A percentile compares a stretch with the other conserved stretches of the same genome.
Conservation (phyloP, 2,113 vertebrate genomes). For the Ancistrus triradiatus region DNA sequence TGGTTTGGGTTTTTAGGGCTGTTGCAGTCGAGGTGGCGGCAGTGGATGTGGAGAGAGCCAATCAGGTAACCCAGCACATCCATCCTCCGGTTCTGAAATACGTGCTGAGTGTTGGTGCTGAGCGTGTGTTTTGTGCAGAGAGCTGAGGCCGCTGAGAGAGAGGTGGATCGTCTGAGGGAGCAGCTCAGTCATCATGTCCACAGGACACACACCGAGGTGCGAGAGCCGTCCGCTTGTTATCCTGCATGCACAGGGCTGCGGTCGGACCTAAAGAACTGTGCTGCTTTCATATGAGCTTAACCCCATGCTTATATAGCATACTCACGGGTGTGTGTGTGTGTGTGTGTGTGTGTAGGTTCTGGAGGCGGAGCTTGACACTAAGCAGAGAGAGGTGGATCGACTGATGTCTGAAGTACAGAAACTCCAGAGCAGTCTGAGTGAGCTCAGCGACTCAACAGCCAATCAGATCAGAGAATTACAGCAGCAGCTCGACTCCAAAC, state of each 20-base stretch:
- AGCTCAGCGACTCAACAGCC: conserved; percentile 79
- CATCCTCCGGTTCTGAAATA: too few relatives aligned
- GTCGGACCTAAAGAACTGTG: too few relatives aligned
- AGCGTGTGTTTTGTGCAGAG: conserved; percentile 68
- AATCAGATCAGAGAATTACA: conserved; percentile 83
- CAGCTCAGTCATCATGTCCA: conserved; percentile 78
- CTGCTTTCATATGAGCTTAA: too few relatives aligned
- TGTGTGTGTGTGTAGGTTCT: conserved; percentile 62
- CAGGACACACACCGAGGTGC: conserved; percentile 81
- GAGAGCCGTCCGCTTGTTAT: conserved; percentile 27
- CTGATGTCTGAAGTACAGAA: conserved; percentile 82
- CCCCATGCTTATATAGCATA: too few relatives aligned
- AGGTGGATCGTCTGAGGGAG: conserved; percentile 79
- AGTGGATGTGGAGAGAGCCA: conserved; percentile 84
- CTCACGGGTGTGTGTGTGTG: conserved; percentile 16
- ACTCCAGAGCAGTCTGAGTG: conserved; percentile 81
- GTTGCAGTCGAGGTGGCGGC: conserved; percentile 83
- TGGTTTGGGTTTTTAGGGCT: conserved; percentile 61
- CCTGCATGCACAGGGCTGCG: not conserved
- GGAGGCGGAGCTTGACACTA: conserved; percentile 79
- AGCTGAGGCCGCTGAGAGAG: conserved; percentile 83
- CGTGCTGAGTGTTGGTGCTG: not conserved
- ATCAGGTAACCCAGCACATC: conserved; percentile 72
- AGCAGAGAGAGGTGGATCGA: conserved; percentile 81
- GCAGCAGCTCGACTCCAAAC: conserved; percentile 82